Base-by-base conservation (phyloP, 2,113 vertebrate species). In the Stomatorhinus ivindoensis region DNA sequence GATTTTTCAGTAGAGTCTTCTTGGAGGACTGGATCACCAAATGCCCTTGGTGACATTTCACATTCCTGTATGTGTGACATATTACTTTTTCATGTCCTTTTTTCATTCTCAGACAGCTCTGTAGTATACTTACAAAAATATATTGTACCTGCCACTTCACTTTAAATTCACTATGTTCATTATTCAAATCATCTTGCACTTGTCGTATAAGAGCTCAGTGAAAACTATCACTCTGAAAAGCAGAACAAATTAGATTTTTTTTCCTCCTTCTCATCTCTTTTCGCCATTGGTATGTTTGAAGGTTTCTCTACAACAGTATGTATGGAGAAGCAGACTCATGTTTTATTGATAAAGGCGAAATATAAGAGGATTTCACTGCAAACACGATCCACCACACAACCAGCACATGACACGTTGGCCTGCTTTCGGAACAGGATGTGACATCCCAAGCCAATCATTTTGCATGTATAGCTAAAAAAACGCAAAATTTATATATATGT, bases 101-200 rank as follows among this genome's bases (percentile, higher is more conserved):
- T 76, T 80, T 80, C 73, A 80, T 80, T 80, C 73, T 42, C 73
- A 80, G 73, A 80, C 73, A 80, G 35, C 73, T 80, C 73, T 80
- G 73, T 80, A 42, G 73, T 80, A 80, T 80, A 80, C 73, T 80
- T 80, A 42, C 73, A 80, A 80, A 80, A 80, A 80, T 42, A 80
- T 80, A 80, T 80, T 80, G 73, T 80, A 80, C 35, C 73, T 80
- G 73, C 73, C 73, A 80, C 73, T 80, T 80, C 73, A 80, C 73
- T 80, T 80, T 80, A 80, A 80, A 80, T 80, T 80, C 73, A 80
- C 73, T 80, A 80, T 80, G 73, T 80, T 80, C 73, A 80, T 80
- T 80, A 80, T 80, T 80, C 73, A 80, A 80, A 80, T 80, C 73
- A 80, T 80, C 73, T 42, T 42, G 73, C 73, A 80, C 35, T 80